Evolutionary conservation across 2,888 invertebrate species (phyloP).

Genomic region (Phengaris alcon): DNA sequence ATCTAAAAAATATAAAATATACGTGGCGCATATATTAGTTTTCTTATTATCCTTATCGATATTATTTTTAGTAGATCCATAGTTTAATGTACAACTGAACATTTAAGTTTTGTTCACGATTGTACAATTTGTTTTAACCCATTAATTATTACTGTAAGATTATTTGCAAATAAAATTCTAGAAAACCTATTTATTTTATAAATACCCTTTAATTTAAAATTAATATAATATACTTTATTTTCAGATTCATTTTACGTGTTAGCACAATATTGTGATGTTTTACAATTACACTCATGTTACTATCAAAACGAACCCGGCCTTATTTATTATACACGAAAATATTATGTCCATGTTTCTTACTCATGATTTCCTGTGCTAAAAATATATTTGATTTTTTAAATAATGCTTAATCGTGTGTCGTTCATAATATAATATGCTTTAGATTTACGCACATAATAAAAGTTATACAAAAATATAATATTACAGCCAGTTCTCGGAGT

Average conservation of each 20-base stretch:
- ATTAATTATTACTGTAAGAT: no score
- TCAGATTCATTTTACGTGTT: no score
- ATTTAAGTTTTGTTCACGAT: background rate
- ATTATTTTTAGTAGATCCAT: background rate
- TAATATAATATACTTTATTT: no score
- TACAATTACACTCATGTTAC: background rate
- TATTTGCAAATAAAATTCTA: background rate
- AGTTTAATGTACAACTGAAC: background rate
- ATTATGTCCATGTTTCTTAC: background rate
- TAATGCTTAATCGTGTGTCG: background rate
- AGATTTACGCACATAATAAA: constrained; percentile 23
- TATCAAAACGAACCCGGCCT: background rate
- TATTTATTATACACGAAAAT: background rate
- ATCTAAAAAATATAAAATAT: no score
- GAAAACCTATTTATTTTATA: background rate
- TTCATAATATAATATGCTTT: background rate
- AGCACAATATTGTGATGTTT: no score
- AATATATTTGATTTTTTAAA: background rate
- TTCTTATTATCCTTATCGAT: background rate
- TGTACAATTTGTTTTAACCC: background rate
- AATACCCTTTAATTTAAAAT: no score
- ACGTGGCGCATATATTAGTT: background rate
- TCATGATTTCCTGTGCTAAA: background rate
- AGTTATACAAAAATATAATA: constrained; percentile 11
- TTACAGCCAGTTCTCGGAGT: background rate